Conservation (phyloP, 1,140 invertebrate genomes). For the Drosophila biarmipes region DNA sequence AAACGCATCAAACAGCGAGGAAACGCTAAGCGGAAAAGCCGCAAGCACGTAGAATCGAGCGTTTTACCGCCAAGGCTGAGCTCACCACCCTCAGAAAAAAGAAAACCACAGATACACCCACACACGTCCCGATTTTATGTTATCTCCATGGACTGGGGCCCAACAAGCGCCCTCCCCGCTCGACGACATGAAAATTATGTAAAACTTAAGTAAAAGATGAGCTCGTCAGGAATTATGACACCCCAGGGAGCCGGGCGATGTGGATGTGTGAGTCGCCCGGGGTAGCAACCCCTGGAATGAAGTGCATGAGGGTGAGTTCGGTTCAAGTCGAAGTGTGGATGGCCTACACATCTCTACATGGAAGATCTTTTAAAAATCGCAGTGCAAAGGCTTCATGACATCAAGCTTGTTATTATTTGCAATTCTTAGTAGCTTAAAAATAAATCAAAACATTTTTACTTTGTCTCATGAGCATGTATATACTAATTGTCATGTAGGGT, state of each 20-base stretch:
- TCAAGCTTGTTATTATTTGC: neutral
- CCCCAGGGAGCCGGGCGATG: constrained; percentile 73
- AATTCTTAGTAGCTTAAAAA: neutral
- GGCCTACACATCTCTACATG: neutral
- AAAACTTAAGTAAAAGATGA: constrained; percentile 85
- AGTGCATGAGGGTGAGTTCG: neutral
- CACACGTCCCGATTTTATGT: constrained; percentile 76
- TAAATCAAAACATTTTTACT: neutral
- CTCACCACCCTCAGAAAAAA: constrained; percentile 7
- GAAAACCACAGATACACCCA: constrained; percentile 9
- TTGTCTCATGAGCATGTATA: no score
- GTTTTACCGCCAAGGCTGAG: constrained; percentile 72
- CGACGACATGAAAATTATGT: constrained; percentile 84
- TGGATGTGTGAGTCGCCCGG: constrained; percentile 43
- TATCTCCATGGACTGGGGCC: constrained; percentile 68
- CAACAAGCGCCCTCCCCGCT: constrained; percentile 45
- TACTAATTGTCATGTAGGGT: no score
- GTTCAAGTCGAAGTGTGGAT: constrained; percentile 2
- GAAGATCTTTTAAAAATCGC: no score
- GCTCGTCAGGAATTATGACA: constrained; percentile 85
- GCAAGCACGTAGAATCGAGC: constrained; percentile 73
- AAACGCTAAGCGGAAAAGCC: constrained; percentile 56
- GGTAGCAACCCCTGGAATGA: constrained; percentile 31
- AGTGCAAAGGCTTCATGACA: neutral
- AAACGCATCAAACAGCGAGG: constrained; percentile 1